A percentile compares a stretch with the other conserved stretches of the same genome.
Evolutionary conservation across 2,888 invertebrate species (phyloP).

Genomic region (Dicranocentrus wangi): DNA sequence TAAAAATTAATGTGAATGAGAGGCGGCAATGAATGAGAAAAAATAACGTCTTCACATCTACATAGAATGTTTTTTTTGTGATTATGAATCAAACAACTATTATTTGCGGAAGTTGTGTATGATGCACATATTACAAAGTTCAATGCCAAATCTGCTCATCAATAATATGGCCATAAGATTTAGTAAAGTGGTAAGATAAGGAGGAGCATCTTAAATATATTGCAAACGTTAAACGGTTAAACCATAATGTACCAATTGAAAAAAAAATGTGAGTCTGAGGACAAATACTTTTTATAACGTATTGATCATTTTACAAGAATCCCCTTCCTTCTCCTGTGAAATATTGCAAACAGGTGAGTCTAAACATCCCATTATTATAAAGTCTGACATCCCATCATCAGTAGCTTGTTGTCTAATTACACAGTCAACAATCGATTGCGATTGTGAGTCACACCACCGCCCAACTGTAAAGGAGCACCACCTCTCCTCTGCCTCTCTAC

Average conservation of each 20-base stretch:
- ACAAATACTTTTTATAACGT: too few species aligned
- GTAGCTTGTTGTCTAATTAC: conserved; percentile 15
- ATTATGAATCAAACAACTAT: not conserved
- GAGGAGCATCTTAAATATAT: too few species aligned
- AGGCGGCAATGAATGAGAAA: too few species aligned
- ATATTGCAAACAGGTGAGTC: too few species aligned
- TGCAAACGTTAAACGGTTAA: too few species aligned
- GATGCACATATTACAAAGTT: conserved; percentile 27
- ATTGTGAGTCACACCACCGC: conserved; percentile 52
- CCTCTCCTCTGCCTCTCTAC: conserved; percentile 34
- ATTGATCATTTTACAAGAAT: too few species aligned
- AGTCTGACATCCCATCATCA: not conserved
- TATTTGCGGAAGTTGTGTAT: not conserved
- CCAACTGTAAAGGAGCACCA: conserved; percentile 52
- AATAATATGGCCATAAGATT: conserved; percentile 9
- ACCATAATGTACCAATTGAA: too few species aligned
- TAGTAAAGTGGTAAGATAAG: not conserved
- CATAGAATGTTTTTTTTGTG: not conserved
- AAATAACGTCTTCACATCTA: not conserved
- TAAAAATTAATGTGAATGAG: not conserved
- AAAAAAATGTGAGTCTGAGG: too few species aligned
- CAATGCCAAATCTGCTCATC: conserved; percentile 35
- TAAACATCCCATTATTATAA: too few species aligned
- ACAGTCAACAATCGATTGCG: conserved; percentile 36
- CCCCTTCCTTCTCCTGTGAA: too few species aligned